Percentiles rank a stretch among this genome's conserved stretches.
phyloP scores from a whole-genome alignment of 2,113 vertebrate species.

The Hippocampus zosterae region DNA sequence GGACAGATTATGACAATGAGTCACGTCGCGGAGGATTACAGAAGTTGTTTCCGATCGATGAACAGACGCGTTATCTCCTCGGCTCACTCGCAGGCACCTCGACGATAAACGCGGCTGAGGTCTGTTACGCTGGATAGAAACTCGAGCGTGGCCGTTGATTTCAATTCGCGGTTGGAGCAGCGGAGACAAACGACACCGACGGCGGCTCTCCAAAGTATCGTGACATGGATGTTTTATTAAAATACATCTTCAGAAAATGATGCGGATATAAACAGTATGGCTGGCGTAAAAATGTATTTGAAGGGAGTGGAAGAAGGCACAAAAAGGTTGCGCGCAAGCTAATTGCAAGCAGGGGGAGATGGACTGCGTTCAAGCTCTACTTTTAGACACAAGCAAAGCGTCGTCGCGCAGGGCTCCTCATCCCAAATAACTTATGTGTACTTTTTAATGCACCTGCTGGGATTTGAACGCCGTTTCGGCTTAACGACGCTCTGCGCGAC shows the following conservation, averaged over 20 bases:
- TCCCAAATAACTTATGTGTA: background rate
- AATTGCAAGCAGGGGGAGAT: constrained; percentile 5
- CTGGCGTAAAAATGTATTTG: constrained; percentile 38
- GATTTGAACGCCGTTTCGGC: background rate
- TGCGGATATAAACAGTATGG: constrained; percentile 38
- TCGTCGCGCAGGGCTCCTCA: constrained; percentile 12
- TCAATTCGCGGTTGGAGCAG: too few species aligned
- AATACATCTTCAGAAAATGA: constrained; percentile 43
- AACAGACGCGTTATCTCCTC: constrained; percentile 28
- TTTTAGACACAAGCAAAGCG: constrained; percentile 41
- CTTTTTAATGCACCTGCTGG: constrained; percentile 1
- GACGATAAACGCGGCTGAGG: too few species aligned
- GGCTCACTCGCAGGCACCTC: too few species aligned
- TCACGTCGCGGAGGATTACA: constrained; percentile 65
- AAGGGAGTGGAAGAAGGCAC: constrained; percentile 46
- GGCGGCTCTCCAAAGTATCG: constrained; percentile 24
- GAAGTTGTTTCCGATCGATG: constrained; percentile 48
- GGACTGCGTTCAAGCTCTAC: constrained; percentile 36
- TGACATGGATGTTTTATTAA: constrained; percentile 51
- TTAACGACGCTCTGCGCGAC: background rate
- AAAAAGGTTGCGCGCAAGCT: constrained; percentile 19
- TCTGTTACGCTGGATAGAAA: too few species aligned
- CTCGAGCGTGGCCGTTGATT: too few species aligned
- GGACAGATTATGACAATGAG: constrained; percentile 65
- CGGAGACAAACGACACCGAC: constrained; percentile 1